Evolutionary conservation across 2,113 vertebrate genomes (phyloP).

Genomic region (Vanacampus margaritifer): DNA sequence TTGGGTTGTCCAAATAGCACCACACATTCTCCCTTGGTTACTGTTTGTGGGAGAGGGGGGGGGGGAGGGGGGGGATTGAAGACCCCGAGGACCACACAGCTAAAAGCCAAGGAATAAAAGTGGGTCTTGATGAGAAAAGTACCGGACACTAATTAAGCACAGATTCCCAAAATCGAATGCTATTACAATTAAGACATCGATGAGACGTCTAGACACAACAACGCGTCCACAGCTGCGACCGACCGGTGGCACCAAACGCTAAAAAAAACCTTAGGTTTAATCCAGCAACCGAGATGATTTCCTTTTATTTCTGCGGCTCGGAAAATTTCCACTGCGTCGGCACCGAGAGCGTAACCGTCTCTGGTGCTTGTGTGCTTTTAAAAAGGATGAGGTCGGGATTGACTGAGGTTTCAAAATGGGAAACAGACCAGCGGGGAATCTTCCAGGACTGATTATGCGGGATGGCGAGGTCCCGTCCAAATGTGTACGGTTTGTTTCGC

Average conservation of each 20-base stretch:
- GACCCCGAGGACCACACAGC: no score
- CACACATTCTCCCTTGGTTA: no score
- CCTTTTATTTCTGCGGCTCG: constrained; percentile 49
- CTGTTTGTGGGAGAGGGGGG: no score
- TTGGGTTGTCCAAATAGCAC: no score
- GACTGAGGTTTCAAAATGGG: constrained; percentile 68
- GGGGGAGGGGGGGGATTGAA: no score
- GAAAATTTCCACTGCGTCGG: constrained; percentile 60
- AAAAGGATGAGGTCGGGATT: constrained; percentile 64
- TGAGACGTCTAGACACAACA: not conserved
- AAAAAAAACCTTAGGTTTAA: not conserved
- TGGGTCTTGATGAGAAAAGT: not conserved
- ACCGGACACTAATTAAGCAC: not conserved
- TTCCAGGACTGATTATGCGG: constrained; percentile 61
- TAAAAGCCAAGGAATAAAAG: no score
- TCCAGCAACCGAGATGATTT: constrained; percentile 5
- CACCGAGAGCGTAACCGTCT: constrained; percentile 37
- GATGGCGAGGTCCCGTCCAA: constrained; percentile 53
- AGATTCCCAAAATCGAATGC: not conserved
- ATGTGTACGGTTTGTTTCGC: constrained; percentile 43
- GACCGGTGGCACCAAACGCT: not conserved
- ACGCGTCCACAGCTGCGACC: not conserved
- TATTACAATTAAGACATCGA: not conserved
- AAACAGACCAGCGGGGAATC: constrained; percentile 61
- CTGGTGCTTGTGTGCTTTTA: constrained; percentile 33